phyloP scores from a whole-genome alignment of 2,113 vertebrate genomes.

The Coturnix japonica region DNA sequence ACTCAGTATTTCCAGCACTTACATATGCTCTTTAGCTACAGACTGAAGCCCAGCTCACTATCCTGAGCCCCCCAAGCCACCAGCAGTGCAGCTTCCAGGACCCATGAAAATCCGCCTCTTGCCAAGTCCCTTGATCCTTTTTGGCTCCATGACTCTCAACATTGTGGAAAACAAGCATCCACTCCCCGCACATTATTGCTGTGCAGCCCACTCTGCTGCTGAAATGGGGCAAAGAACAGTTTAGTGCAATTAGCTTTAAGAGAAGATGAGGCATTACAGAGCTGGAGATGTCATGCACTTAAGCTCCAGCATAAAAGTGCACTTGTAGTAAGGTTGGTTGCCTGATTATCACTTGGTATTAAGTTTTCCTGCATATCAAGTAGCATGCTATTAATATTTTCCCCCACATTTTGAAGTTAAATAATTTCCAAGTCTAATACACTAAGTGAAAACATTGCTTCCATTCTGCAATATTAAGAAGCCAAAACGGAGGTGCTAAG shows the following conservation, averaged over 20 bases:
- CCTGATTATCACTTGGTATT: not conserved
- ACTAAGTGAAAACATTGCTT: not conserved
- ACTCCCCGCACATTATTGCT: not conserved
- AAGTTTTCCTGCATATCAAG: not conserved
- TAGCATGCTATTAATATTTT: not conserved
- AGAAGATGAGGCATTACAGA: not conserved
- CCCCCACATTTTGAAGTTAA: not conserved
- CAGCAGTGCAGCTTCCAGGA: not conserved
- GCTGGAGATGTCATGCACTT: not conserved
- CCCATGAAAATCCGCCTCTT: not conserved
- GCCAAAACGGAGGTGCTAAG: not conserved
- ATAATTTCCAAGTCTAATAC: not conserved
- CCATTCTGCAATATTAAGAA: not conserved
- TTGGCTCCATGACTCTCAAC: not conserved
- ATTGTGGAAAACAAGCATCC: not conserved
- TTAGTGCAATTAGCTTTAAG: not conserved
- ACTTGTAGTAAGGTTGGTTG: not conserved
- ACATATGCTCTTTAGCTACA: not conserved
- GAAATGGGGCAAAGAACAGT: not conserved
- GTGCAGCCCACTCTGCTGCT: not conserved
- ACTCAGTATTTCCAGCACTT: slow-evolving; percentile 8
- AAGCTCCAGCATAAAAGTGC: not conserved
- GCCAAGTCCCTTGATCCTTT: not conserved
- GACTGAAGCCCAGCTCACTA: not conserved
- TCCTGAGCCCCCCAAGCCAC: not conserved